Base-by-base conservation (phyloP, 2,888 invertebrate species). In the Sminthurinus aureus region DNA sequence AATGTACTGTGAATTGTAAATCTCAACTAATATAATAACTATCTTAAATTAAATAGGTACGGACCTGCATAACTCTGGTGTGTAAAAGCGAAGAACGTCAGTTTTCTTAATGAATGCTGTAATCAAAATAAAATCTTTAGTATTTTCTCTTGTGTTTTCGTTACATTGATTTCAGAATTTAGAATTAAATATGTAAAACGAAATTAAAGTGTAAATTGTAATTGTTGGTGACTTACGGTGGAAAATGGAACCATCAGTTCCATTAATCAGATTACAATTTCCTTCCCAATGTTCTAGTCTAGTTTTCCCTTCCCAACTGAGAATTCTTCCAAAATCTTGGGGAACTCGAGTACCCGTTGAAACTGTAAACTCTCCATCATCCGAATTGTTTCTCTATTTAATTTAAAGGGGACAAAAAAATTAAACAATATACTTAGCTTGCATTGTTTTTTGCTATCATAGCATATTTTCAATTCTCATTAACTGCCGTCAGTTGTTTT, bases 251-350 rank as follows among this genome's bases (percentile, higher is more conserved):
- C 88, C 88, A 64, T 88, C 88, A 2, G 88, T 88, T 9, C 88
- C 86, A 71, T 87, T 88, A 51, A 88, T 88, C 52, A 86, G 64
- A 79, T 88, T 88, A 50, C 88, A 88, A 22, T 80, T 58, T 9
- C 87, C 88, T 24, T 85, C 77, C 82, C 88, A 88, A 71, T 87
- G 86, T 66, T 86, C 84, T 51, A 88, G 66, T 73, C 87, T 85
- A 69, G 88, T 88, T 79, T 88, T 87, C n/a, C 88, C 88, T 83
- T 88, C 87, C 87, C 88, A 88, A 71, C 87, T 87, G 22, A 87
- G 85, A 73, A 88, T 88, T 50, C 85, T 86, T 20, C 88, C 88
- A 83, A 88, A 88, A 51, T 88, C 88, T 75, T 86, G 85, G 4
- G 88, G 85, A 79, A 87, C 86, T 69, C 81, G 84, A 79, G 79